A percentile compares a stretch with the other conserved stretches of the same genome.
phyloP scores from a whole-genome alignment of 2,113 vertebrate genomes.

The Gymnorhina tibicen region DNA sequence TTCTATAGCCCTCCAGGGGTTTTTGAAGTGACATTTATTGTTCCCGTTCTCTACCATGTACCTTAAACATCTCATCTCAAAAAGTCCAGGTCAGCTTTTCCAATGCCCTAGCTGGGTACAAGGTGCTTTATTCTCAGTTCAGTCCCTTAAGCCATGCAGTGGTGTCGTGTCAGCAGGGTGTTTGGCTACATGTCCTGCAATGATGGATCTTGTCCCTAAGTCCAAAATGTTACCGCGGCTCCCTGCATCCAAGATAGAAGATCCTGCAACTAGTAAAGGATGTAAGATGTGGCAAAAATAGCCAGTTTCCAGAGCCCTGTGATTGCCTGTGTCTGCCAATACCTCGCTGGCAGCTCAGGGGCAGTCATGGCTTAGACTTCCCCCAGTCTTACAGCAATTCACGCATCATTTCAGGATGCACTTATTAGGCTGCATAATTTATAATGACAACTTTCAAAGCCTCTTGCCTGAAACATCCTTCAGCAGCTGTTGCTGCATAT shows the following conservation, averaged over 20 bases:
- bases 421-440: not conserved
- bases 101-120: not conserved
- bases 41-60: rapidly evolving
- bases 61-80: not conserved
- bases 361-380: not conserved
- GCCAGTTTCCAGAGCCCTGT: not conserved
- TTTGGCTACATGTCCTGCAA: not conserved
- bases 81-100: not conserved
- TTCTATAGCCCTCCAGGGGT: not conserved
- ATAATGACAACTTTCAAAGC: not conserved
- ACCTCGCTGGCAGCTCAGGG: not conserved
- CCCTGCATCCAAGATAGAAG: not conserved
- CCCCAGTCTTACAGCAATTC: not conserved
- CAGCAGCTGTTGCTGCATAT: not conserved
- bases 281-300: not conserved
- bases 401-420: not conserved
- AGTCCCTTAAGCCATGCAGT: not conserved
- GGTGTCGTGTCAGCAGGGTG: not conserved
- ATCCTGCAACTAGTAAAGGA: not conserved
- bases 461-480: not conserved
- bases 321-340: not conserved
- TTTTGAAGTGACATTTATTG: not conserved
- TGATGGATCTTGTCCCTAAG: not conserved
- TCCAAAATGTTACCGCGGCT: not conserved
- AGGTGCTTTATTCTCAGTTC: not conserved